Evolutionary conservation across 2,888 invertebrate genomes (phyloP), one percentile per base, ranked within the genome.

Genomic region (Mystacides longicornis): DNA sequence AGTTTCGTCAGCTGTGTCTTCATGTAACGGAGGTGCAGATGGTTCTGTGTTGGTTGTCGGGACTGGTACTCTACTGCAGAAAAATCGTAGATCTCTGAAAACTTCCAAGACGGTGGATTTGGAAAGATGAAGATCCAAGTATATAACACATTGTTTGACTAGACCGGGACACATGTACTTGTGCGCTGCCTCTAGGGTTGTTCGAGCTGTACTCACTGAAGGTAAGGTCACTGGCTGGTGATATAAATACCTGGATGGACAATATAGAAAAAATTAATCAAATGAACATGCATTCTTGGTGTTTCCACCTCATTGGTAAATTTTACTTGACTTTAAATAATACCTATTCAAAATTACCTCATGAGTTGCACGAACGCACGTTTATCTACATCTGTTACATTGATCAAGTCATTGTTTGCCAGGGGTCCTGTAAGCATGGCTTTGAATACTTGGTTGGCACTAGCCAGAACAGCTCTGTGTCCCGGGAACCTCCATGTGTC

Each of bases 121-220:
- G 56, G 78, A 79, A 23, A 89, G 69, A 67, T 84, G 80, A 54
- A 76, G 76, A 62, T 83, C 82, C 42, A 90, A 75, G 54, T 82
- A 83, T 23, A 79, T 73, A 21, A 86, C 81, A 65, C 88, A 88
- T 56, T 82, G 76, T 60, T 81, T 79, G 2, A 85, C 84, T 51
- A 90, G 74, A 19, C 81, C 83, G 4, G 82, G 79, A 63, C 89
- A 85, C 47, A 87, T 74, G 66, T 88, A 86, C 65, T 86, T 85
- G 66, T 87, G 83, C 20, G 88, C 87, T 1, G 86, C 85, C 61
- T 85, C 83, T 22, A 90, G 78, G 0, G 89, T 81, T 37, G 81
- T 79, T 21, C 89, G 74, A 4, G 87, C 86, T 1, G 84, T 83
- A 14, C 73, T 73, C 9, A 83, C 81, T 0, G 83, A 80, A 62